Conservation (phyloP, 2,113 vertebrate species). For the Gymnocephalus cernua region DNA sequence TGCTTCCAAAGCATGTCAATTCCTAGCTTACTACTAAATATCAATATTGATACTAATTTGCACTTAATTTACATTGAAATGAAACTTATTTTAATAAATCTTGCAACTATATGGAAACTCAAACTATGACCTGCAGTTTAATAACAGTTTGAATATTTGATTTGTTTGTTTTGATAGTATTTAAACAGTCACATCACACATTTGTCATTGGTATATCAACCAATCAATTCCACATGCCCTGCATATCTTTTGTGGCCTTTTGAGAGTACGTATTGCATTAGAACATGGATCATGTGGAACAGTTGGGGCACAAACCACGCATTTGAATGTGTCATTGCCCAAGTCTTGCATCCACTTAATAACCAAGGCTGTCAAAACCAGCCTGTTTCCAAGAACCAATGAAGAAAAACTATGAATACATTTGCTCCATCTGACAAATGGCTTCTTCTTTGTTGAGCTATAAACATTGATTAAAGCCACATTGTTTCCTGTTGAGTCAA, state of each 20-base stretch:
- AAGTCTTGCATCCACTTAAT: slow-evolving; percentile 10
- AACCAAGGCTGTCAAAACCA: slow-evolving; percentile 1
- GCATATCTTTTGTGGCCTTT: background rate
- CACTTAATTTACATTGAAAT: too few relatives aligned
- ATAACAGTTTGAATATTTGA: background rate
- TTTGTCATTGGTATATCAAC: background rate
- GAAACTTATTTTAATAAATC: too few relatives aligned
- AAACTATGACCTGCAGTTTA: background rate
- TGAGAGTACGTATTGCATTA: background rate
- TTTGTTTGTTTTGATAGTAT: background rate
- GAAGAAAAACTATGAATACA: slow-evolving; percentile 1
- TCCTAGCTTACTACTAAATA: background rate
- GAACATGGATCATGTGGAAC: background rate
- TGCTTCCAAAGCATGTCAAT: background rate
- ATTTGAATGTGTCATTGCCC: background rate
- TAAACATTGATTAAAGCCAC: slow-evolving; percentile 44
- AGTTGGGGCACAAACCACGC: background rate
- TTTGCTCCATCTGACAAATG: slow-evolving; percentile 32
- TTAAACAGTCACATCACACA: background rate
- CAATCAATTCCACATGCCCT: background rate
- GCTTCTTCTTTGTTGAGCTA: slow-evolving; percentile 4
- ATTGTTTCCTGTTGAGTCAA: slow-evolving; percentile 41
- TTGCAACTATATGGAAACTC: too few relatives aligned
- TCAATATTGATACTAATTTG: background rate
- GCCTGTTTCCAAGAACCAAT: slow-evolving; percentile 3